Evolutionary conservation across 2,113 vertebrate species (phyloP), one percentile per base, ranked within the genome.

Genomic region (Sinocyclocheilus grahami): DNA sequence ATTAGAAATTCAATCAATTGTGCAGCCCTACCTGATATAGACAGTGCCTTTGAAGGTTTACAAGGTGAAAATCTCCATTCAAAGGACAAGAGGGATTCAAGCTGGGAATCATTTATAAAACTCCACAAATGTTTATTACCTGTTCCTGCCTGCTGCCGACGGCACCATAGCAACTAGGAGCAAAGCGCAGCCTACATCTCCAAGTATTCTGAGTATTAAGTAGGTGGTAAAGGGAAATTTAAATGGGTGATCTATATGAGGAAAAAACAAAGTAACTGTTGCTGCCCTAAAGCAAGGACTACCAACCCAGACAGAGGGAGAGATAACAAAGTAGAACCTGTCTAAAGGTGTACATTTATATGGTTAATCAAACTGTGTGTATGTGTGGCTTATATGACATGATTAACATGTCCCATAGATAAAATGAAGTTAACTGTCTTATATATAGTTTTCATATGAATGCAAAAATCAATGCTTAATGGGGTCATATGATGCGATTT

Each of bases 91-190:
- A 87, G 80, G 22, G 85, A 84, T 83, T 88, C 89, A 90, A 91
- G 90, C 91, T 92, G 90, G 90, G 89, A 92, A 86, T 90, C 93
- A 90, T 94, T 93, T 94, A 92, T 92, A 93, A 93, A 93, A 92
- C 93, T 92, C 90, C 90, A 93, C 92, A 92, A 92, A 92, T 93
- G 93, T 95, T 94, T 94, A 95, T 92, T 92, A 91, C 93, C 91
- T 92, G 92, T 93, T 92, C 91, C 91, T 92, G 91, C 93, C 76
- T 89, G 91, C 92, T 94, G 94, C 93, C 91, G 83, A 85, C 2
- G 88, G 90, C 92, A 92, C 94, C 93, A 95, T 95, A 94, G 94
- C 89, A 95, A 95, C 93, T 62, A 75, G 80, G 89, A 90, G 67
- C 87, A 89, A 86, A 87, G 85, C 85, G 87, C 88, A 88, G 91